Percentiles rank a stretch among this genome's conserved stretches.
Conservation (phyloP, 1,140 invertebrate genomes). For the Tetramorium alpestre region DNA sequence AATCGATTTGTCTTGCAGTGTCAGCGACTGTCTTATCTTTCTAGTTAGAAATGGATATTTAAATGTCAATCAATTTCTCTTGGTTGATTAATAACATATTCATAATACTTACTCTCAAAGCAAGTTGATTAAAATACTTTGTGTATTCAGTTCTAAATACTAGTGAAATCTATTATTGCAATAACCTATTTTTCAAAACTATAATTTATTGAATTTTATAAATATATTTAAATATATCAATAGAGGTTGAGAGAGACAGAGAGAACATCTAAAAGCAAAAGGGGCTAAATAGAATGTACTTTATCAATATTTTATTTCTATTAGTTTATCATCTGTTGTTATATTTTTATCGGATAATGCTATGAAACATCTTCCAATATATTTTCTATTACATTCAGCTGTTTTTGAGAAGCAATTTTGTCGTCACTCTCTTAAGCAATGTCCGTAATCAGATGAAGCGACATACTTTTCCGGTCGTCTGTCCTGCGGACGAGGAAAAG, state of each 20-base stretch:
- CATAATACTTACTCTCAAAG: not conserved
- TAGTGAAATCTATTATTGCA: not conserved
- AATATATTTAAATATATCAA: not conserved
- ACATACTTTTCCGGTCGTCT: slow-evolving; percentile 32
- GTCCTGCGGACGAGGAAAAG: not conserved
- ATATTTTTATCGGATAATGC: not conserved
- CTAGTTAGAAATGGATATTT: not conserved
- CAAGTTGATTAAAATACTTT: not conserved
- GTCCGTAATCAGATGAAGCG: not conserved
- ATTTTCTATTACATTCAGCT: not conserved
- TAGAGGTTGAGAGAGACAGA: not conserved
- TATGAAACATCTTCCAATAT: not conserved
- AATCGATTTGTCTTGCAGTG: slow-evolving; percentile 21
- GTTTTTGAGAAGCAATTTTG: slow-evolving; percentile 8
- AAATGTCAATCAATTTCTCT: not conserved
- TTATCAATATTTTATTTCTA: not conserved
- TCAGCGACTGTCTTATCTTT: slow-evolving; percentile 14
- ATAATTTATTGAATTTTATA: not conserved
- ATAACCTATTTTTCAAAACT: not conserved
- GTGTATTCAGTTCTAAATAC: not conserved
- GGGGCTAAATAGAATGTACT: not conserved
- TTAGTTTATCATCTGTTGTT: not conserved
- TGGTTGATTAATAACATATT: not conserved
- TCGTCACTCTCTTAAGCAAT: slow-evolving; percentile 15
- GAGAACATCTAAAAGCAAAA: not conserved